These are phyloP conservation scores for Muschampia staudingeri DNA, from an alignment of 2,888 invertebrate genomes.

Conservation along the genomic window DNA sequence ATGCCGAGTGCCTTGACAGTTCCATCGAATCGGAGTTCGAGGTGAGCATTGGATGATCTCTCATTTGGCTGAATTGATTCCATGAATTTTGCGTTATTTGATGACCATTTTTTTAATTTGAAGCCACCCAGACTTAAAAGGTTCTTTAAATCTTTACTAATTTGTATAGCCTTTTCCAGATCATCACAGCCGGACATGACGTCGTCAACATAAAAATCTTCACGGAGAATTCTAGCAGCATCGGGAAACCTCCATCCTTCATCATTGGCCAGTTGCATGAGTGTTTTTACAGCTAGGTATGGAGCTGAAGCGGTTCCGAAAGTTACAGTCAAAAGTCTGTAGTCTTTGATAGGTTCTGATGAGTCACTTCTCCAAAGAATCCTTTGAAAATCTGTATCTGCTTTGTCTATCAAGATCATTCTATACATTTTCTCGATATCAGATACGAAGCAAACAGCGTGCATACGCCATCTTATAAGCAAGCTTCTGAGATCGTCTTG, in stretches of 20 bases:
- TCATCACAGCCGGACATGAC: not conserved
- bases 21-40: not conserved
- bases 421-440: not conserved
- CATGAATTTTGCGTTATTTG: not conserved
- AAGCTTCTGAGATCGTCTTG: too few species aligned
- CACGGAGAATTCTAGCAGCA: not conserved
- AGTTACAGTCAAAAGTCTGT: not conserved
- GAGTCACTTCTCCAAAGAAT: constrained; percentile 3
- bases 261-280: not conserved
- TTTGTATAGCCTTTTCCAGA: not conserved
- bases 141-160: not conserved
- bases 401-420: not conserved
- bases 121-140: not conserved
- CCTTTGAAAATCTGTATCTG: not conserved
- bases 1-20: not conserved
- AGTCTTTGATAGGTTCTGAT: not conserved
- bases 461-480: too few species aligned
- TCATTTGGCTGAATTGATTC: not conserved
- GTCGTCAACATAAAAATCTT: not conserved
- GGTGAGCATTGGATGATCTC: not conserved
- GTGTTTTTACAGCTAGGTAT: not conserved
- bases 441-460: too few species aligned
- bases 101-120: not conserved
- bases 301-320: not conserved
- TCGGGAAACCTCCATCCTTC: not conserved